These are phyloP conservation scores for Synchiropus splendidus DNA, from an alignment of 2,113 vertebrate species.

Conservation along the genomic window DNA sequence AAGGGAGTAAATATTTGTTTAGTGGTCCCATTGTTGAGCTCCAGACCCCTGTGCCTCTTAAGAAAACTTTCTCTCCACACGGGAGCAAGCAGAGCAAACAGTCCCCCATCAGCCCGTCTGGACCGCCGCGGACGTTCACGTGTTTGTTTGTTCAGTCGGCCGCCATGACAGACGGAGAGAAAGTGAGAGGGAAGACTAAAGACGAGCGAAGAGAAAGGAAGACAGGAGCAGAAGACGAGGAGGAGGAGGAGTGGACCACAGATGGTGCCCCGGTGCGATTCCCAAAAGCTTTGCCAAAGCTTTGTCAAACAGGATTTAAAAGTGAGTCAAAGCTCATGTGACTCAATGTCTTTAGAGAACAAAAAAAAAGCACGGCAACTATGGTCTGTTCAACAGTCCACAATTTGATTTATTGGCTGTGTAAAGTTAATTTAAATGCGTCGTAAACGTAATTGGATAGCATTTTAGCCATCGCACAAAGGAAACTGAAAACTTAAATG, in stretches of 20 bases:
- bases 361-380: conserved; percentile 5
- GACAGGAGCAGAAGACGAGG: conserved; percentile 8
- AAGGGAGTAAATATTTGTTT: conserved; percentile 62
- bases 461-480: too few species aligned
- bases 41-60: conserved; percentile 55
- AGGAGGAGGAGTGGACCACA: conserved; percentile 28
- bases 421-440: too few species aligned
- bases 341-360: conserved; percentile 5
- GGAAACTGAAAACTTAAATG: too few species aligned
- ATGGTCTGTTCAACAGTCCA: too few species aligned
- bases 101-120: conserved; percentile 49
- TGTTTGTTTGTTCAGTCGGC: conserved; percentile 59
- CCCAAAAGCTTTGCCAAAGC: conserved; percentile 42
- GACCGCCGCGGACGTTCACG: conserved; percentile 26
- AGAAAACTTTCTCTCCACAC: conserved; percentile 59
- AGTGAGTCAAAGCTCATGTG: conserved; percentile 37
- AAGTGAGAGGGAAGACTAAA: conserved; percentile 24
- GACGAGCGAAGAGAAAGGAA: conserved; percentile 13
- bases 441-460: too few species aligned
- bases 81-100: conserved; percentile 62
- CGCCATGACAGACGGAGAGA: conserved; percentile 53
- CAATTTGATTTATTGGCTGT: too few species aligned
- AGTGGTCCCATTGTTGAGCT: conserved; percentile 48
- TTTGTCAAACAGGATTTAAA: conserved; percentile 29
- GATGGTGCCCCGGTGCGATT: conserved; percentile 52